Percentiles rank a stretch among this genome's conserved stretches.
phyloP scores from a whole-genome alignment of 2,113 vertebrate species.

The Zapus hudsonius region DNA sequence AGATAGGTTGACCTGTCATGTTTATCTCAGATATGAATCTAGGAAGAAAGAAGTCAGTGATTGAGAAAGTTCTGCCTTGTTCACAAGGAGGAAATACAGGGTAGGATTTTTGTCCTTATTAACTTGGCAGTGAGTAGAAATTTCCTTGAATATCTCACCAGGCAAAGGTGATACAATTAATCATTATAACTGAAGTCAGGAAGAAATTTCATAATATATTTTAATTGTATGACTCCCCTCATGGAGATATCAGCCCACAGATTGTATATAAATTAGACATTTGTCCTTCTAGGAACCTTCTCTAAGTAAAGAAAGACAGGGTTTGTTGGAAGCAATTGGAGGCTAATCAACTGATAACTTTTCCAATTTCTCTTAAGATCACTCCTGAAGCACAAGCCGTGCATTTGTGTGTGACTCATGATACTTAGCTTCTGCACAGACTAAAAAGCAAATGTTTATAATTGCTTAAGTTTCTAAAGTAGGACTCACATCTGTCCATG shows the following conservation, averaged over 20 bases:
- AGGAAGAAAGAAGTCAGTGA: background rate
- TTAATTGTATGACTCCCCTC: background rate
- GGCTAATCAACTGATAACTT: background rate
- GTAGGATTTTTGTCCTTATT: background rate
- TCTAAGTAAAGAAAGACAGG: background rate
- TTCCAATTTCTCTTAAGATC: background rate
- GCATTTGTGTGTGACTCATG: background rate
- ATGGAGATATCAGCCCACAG: background rate
- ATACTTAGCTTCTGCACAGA: background rate
- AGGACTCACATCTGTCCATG: background rate
- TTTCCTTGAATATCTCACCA: background rate
- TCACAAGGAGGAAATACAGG: background rate
- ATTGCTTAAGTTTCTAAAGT: background rate
- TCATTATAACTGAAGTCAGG: background rate
- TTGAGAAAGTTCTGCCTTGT: background rate
- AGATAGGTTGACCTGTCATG: background rate
- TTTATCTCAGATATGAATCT: background rate
- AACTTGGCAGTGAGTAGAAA: background rate
- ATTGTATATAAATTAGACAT: background rate
- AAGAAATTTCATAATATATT: too few relatives aligned
- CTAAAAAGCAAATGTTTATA: background rate
- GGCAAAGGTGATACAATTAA: background rate
- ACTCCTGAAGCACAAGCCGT: background rate
- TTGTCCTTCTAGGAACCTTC: background rate
- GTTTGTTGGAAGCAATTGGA: background rate